Evolutionary conservation across 2,797 vertebrate genomes (phyloP), one percentile per base, ranked within the genome.

Genomic region (Capromys pilorides): DNA sequence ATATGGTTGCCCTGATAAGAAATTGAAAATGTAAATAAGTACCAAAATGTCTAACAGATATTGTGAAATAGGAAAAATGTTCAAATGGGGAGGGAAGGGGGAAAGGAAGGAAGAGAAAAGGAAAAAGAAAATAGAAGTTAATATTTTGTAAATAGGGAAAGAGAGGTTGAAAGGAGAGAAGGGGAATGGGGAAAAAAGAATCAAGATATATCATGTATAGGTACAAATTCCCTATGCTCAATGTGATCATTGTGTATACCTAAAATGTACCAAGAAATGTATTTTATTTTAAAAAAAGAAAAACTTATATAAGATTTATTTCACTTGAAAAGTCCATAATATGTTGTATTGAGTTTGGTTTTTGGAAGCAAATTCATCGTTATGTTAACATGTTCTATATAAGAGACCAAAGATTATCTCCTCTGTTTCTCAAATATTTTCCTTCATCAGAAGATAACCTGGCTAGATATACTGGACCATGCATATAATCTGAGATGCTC

Each of bases 331-430:
- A 95, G 19, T n/a, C 83, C 21, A 49, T 5, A 57, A n/a, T 86
- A 71, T 41, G 57, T 21, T 67, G 13, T 31, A n/a, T 16, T 78
- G 39, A 78, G 33, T 87, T 71, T 82, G 14, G 6, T 19, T 66
- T 96, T 79, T 89, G 62, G 83, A 89, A 93, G 36, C 14, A 79
- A 83, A 93, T 41, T 90, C 69, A 57, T 19, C 54, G 86, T 89
- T 79, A 45, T 82, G 2, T 2, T 49, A 62, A 95, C 7, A 73
- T 61, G 59, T 69, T 94, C 11, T 67, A n/a, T 54, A 75, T 3
- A 45, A 87, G 54, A 92, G 13, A 9, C 28, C n/a, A 95, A 84
- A 91, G 28, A 41, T 75, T 31, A 88, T 81, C 24, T 86, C 28
- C 51, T 69, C 41, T 75, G n/a, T 93, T 33, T 92, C 77, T 80